Base-by-base conservation (phyloP, 2,888 invertebrate species). In the Rhagonycha fulva region DNA sequence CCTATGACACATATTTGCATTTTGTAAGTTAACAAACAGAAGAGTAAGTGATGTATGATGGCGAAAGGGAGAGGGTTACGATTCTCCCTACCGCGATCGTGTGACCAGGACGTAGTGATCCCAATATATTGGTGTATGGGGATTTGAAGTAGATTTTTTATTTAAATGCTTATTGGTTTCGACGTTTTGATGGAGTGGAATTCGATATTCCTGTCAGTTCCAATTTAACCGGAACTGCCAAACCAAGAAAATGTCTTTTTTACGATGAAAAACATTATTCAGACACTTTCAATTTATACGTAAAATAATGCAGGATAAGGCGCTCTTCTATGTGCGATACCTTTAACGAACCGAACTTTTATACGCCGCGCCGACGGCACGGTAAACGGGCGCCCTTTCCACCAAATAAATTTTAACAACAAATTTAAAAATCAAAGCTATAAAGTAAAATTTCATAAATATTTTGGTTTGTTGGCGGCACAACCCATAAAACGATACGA, bases 161-260 rank as follows among this genome's bases (percentile, higher is more conserved):
- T 83, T 83, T 82, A 83, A 84, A 84, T 83, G 83, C 82, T 83
- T 84, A 85, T 83, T 83, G 84, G 81, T 80, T 81, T 81, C 81
- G 84, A 85, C 84, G 75, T 83, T 84, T 84, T 84, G 84, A 85
- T 84, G 83, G 84, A 84, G 83, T 82, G 82, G 78, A 83, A 83
- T 82, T 82, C 84, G 82, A 83, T 84, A 82, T 82, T 80, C 77
- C 79, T 81, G 83, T 82, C 83, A 81, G 76, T 82, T 83, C 82
- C 82, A 83, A 83, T 83, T 83, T 76, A 63, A 47, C 60, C 69
- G 68, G 63, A 74, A 76, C 74, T 76, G 74, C 76, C 68, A 74
- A 71, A 71, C 71, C 76, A 76, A 76, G 74, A 62, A 73, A 76
- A 76, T 76, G 76, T 76, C 76, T 76, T 76, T 76, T 76, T 76